These are phyloP conservation scores for Cheilosia soror DNA, from an alignment of 2,888 invertebrate species.

Conservation along the genomic window DNA sequence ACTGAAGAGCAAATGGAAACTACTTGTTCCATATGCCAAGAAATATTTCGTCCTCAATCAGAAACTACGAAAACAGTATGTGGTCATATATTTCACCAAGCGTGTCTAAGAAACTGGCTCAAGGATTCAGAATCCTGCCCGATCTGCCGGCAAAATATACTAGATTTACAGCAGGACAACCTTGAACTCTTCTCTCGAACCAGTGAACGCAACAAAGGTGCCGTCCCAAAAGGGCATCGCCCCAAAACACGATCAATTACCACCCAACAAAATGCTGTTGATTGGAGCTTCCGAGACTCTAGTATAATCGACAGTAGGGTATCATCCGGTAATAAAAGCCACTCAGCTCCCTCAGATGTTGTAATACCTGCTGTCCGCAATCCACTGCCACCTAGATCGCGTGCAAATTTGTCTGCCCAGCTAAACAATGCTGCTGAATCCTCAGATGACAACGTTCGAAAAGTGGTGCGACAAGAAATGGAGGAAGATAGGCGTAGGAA, in stretches of 20 bases:
- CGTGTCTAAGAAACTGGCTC: not conserved
- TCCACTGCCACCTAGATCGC: not conserved
- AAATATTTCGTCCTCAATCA: not conserved
- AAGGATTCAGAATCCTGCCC: not conserved
- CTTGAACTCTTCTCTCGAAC: not conserved
- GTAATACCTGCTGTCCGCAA: not conserved
- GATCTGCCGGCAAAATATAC: not conserved
- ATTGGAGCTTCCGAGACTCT: slow-evolving; percentile 13
- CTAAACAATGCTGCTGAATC: not conserved
- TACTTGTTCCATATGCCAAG: slow-evolving; percentile 1
- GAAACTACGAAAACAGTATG: not conserved
- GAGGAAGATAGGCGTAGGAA: not conserved
- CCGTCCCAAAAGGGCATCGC: not conserved
- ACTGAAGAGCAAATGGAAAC: not conserved
- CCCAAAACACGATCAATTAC: not conserved
- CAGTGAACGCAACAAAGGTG: not conserved
- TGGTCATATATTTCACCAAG: not conserved
- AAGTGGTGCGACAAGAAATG: slow-evolving; percentile 1
- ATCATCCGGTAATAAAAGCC: not conserved
- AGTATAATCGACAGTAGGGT: not conserved
- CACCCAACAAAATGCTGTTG: not conserved
- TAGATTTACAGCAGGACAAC: not conserved
- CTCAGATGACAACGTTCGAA: not conserved
- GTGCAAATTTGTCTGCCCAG: not conserved
- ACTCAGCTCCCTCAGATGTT: not conserved